Base-by-base conservation (phyloP, 2,113 vertebrate species). In the Varanus salvator region DNA sequence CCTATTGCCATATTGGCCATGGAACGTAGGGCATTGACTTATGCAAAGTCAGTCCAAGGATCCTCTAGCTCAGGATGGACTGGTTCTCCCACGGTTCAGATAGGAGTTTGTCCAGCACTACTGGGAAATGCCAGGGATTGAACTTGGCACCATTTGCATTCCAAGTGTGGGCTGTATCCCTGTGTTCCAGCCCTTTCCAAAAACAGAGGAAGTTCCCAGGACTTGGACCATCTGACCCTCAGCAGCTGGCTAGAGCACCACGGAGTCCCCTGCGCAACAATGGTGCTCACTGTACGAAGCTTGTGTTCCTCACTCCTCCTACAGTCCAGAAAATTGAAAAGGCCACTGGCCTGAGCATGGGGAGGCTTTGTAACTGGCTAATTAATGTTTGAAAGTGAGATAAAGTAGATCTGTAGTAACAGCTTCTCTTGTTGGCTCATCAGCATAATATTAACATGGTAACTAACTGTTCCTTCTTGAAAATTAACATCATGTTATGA, bases 381-480 rank as follows among this genome's bases (percentile, higher is more conserved):
- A 31, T 90, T 91, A 54, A 11, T 85, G 1, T 80, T 86, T 86
- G 75, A 72, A 87, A 86, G 88, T 23, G 6, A 86, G 19, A 23
- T 89, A 78, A 12, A 76, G 44, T 14, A 76, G 11, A 74, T 84
- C 80, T 78, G n/a, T 3, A 60, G 0, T 75, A 91, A 68, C 15
- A 64, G 4, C 69, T 81, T 48, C 23, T 14, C 17, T 27, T 52
- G 17, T 34, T 94, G 27, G 90, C 87, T 90, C 52, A 52, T 86
- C 88, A 69, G 12, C 72, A 9, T 38, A n/a, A 0, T 84, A 84
- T 87, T 87, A 6, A 72, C 50, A 76, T 29, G 50, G 54, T 34
- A 89, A 31, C 52, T 91, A 85, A 78, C 88, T 72, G 38, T 85
- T 92, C 57, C 76, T 38, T 44, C 38, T 48, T 83, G 80, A 31